Evolutionary conservation across 2,888 invertebrate species (phyloP).

Genomic region (Xiphydria camelus): DNA sequence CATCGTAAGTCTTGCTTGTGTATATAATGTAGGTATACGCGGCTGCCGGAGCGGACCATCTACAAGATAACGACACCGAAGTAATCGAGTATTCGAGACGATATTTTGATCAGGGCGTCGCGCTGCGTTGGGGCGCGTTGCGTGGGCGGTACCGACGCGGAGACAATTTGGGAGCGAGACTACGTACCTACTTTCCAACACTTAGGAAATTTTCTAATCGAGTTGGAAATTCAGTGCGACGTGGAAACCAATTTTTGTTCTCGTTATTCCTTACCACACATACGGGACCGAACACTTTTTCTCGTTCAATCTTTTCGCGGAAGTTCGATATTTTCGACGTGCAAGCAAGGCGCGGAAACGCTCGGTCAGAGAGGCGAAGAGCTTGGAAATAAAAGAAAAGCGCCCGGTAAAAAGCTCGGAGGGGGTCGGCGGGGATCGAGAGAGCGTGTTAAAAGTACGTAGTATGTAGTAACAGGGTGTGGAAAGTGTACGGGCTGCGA

Average conservation of each 20-base stretch:
- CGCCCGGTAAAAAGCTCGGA: constrained; percentile 38
- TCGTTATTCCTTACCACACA: no score
- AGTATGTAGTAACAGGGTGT: neutral
- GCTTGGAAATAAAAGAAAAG: constrained; percentile 37
- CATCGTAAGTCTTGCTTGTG: constrained; percentile 54
- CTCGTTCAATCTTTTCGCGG: constrained; percentile 36
- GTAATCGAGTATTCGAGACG: constrained; percentile 43
- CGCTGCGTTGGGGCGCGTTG: neutral
- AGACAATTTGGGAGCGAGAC: no score
- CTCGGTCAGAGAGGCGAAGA: constrained; percentile 33
- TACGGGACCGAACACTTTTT: no score
- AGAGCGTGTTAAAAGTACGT: constrained; percentile 1
- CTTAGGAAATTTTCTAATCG: no score
- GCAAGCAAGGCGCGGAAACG: constrained; percentile 30
- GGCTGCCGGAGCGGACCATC: constrained; percentile 35
- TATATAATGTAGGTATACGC: constrained; percentile 40
- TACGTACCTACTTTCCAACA: no score
- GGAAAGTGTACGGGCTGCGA: neutral
- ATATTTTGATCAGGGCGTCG: constrained; percentile 37
- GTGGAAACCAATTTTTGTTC: no score
- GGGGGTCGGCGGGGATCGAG: constrained; percentile 1
- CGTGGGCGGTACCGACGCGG: no score
- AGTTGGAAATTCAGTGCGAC: neutral
- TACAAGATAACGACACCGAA: constrained; percentile 40
- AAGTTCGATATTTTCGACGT: constrained; percentile 43